Evolutionary conservation across 2,888 invertebrate genomes (phyloP), one percentile per base, ranked within the genome.

Genomic region (Aleiodes leptofemur): DNA sequence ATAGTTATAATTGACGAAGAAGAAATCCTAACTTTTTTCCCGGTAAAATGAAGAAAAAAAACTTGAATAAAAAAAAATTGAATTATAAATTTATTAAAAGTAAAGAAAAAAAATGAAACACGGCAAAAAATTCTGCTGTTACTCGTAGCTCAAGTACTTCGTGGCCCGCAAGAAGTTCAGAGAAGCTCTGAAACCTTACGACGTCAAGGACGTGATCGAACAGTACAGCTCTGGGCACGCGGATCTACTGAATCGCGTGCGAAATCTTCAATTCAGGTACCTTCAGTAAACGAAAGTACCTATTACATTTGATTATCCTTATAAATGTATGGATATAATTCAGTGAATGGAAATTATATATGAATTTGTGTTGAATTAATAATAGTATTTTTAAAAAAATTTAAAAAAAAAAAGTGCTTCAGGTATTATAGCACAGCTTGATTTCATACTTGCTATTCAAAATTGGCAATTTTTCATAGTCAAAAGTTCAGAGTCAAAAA

Each of bases 121-220:
- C 81, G 79, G 78, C 77, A 72, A 55, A 59, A 72, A 71, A 43
- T 43, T 43, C 56, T 84, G 81, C 83, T 81, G 80, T 80, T 79
- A 79, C 81, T 81, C 81, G 78, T 81, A 93, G 94, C 93, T 97
- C 90, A 95, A 95, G 92, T 96, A 96, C 92, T 95, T 96, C 92
- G 95, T 96, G 90, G 95, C 96, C 89, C 93, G 96, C 90, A 93
- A 94, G 91, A 96, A 96, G 92, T 97, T 97, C 93, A 95, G 95
- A 91, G 96, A 96, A 92, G 96, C 96, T 86, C 92, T 96, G 90
- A 95, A 96, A 91, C 97, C 97, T 82, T 97, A 97, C 91, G 97
- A 97, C 92, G 96, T 97, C 88, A 97, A 96, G 92, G 97, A 97
- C 91, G 96, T 97, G 90, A 96, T 97, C 90, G 96, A 97, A 91